Evolutionary conservation across 53 echinoderm and acorn worm genomes (phyloP).

Genomic region (Mesocentrotus franciscanus): DNA sequence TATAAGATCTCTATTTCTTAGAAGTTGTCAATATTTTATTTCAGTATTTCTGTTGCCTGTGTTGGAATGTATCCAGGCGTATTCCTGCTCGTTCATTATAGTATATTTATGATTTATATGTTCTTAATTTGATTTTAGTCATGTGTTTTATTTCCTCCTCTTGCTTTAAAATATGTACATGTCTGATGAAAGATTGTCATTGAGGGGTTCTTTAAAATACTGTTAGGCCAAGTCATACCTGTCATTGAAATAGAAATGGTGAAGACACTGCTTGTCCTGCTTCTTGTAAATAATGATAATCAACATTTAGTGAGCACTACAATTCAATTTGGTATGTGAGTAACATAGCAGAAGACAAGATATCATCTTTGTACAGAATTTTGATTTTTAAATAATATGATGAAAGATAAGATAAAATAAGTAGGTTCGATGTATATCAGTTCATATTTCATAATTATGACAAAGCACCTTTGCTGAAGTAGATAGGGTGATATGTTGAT

Average conservation of each 20-base stretch:
- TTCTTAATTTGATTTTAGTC: not conserved
- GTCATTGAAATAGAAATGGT: not conserved
- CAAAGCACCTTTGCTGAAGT: conserved; percentile 34
- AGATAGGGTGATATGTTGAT: not conserved
- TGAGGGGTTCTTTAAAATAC: not conserved
- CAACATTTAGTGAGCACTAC: not conserved
- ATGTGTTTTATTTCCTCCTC: not conserved
- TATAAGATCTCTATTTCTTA: conserved; percentile 39
- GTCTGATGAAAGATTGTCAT: not conserved
- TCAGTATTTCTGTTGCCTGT: not conserved
- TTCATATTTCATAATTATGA: conserved; percentile 12
- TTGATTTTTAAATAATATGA: not conserved
- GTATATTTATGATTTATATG: conserved; percentile 8
- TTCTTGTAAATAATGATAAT: conserved; percentile 32
- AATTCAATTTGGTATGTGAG: not conserved
- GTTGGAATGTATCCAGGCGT: not conserved
- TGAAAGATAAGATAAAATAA: not conserved
- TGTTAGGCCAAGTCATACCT: not conserved
- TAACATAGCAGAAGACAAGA: not conserved
- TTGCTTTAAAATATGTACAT: not conserved
- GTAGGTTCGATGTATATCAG: not conserved
- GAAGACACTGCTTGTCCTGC: not conserved
- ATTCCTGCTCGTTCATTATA: not conserved
- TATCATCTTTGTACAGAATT: conserved; percentile 26
- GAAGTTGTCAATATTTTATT: conserved; percentile 39